Percentiles rank a stretch among this genome's conserved stretches.
Conservation (phyloP, 2,888 invertebrate genomes). For the Lepidocyrtoides sp. region DNA sequence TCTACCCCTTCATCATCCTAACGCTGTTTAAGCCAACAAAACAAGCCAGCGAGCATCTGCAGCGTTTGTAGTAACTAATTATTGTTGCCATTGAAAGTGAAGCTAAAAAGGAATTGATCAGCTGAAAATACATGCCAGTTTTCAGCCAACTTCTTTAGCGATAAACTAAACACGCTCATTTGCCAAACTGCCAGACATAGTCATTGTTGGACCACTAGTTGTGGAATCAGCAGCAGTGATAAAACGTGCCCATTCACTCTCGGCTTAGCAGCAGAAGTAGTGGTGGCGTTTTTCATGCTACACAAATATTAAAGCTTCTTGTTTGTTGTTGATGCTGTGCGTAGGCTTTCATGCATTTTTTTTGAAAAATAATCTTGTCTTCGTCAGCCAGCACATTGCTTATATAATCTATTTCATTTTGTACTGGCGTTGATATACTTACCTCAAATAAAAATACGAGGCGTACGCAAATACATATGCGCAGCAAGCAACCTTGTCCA, state of each 20-base stretch:
- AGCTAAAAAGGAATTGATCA: conserved; percentile 74
- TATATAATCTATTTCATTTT: conserved; percentile 44
- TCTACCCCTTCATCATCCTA: conserved; percentile 19
- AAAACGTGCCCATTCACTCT: not conserved
- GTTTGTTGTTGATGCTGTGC: conserved; percentile 16
- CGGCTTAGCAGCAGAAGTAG: not conserved
- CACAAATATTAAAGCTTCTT: not conserved
- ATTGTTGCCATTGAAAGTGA: conserved; percentile 69
- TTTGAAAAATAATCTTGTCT: not conserved
- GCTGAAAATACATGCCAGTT: conserved; percentile 47
- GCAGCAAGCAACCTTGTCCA: conserved; percentile 80
- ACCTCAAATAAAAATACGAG: not conserved
- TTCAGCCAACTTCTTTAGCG: conserved; percentile 17
- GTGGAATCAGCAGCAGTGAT: not conserved
- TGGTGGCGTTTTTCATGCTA: conserved; percentile 39
- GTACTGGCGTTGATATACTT: conserved; percentile 3
- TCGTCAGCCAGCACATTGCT: no score
- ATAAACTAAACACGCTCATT: conserved; percentile 3
- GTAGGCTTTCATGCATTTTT: conserved; percentile 2
- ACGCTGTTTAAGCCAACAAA: not conserved
- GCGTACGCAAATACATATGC: not conserved
- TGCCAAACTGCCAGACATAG: not conserved
- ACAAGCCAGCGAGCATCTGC: not conserved
- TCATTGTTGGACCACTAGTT: conserved; percentile 3
- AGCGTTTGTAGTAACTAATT: conserved; percentile 6